A percentile compares a stretch with the other conserved stretches of the same genome.
phyloP scores from a whole-genome alignment of 2,888 invertebrate genomes.

The Euphydryas editha region DNA sequence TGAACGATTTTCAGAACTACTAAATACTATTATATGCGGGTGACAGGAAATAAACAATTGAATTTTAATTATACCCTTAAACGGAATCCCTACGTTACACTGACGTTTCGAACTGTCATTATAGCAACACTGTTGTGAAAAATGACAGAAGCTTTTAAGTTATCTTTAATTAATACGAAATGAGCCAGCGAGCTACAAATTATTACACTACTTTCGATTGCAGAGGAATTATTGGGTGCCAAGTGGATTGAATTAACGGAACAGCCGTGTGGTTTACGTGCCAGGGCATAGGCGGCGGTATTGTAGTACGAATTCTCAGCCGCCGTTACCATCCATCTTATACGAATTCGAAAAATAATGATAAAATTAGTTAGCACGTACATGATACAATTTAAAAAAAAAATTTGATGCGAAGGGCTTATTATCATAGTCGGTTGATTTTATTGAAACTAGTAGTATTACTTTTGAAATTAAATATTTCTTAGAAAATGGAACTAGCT shows the following conservation, averaged over 20 bases:
- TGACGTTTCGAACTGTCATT: constrained; percentile 18
- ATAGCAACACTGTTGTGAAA: constrained; percentile 26
- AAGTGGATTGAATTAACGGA: constrained; percentile 73
- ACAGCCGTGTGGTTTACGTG: constrained; percentile 70
- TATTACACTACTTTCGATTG: constrained; percentile 63
- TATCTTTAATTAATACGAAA: constrained; percentile 39
- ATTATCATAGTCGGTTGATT: neutral
- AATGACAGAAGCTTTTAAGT: constrained; percentile 21
- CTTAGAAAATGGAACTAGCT: too few species aligned
- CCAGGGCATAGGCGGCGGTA: constrained; percentile 68
- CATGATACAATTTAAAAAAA: neutral
- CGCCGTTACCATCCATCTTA: constrained; percentile 73
- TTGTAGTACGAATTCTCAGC: constrained; percentile 74
- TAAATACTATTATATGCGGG: too few species aligned
- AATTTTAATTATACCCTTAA: constrained; percentile 17
- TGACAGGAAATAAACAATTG: constrained; percentile 33
- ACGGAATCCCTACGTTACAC: constrained; percentile 5
- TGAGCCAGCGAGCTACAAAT: constrained; percentile 54
- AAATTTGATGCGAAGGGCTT: neutral
- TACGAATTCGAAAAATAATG: constrained; percentile 65
- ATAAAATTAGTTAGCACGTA: constrained; percentile 42
- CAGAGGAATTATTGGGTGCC: constrained; percentile 76
- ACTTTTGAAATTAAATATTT: too few species aligned
- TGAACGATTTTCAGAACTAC: constrained; percentile 4
- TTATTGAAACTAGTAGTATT: too few species aligned